Evolutionary conservation across 1,140 invertebrate genomes (phyloP), one percentile per base, ranked within the genome.

Genomic region (Stegodyphus dumicola): DNA sequence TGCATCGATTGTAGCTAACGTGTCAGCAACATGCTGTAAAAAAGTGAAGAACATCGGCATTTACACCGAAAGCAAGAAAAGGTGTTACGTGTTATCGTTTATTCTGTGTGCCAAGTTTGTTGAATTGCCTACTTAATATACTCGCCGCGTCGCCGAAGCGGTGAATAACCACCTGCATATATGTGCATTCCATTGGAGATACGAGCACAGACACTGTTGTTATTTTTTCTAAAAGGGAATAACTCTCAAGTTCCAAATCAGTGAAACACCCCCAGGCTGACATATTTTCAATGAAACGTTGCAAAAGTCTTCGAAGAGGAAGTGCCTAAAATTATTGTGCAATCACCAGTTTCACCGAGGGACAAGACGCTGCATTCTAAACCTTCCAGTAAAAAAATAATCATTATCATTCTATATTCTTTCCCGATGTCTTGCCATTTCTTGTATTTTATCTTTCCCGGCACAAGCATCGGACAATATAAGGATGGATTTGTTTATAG

Each of bases 21-120:
- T 60, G 56, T 60, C 56, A 60, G 56, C 56, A 60, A 60, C 56
- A 60, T 60, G 56, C 56, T 60, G 56, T 60, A 60, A 60, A 33
- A 70, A 70, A 70, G 10, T n/a, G 17, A 70, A 15, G 48, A 33
- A 70, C 18, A 17, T 17, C 67, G 15, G 15, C 67, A 17, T 70
- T 70, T 70, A n/a, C 67, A 17, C 64, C 64, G 33, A 33, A 33
- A 33, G 56, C 56, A 60, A 10, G 9, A 60, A 10, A 60, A 10
- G 9, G 9, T 60, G 15, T 15, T 60, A 60, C 9, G 56, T 60
- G 56, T 60, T 33, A 33, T 33, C 33, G 56, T 60, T 9, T 5
- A 15, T 60, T 10, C 56, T 60, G 56, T 60, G 56, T 10, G 9
- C 9, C 15, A 9, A 60, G 15, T 10, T 15, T 60, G 9, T 60